Percentiles rank a stretch among this genome's conserved stretches.
Conservation (phyloP, 2,888 invertebrate species). For the Mimachlamys varia region DNA sequence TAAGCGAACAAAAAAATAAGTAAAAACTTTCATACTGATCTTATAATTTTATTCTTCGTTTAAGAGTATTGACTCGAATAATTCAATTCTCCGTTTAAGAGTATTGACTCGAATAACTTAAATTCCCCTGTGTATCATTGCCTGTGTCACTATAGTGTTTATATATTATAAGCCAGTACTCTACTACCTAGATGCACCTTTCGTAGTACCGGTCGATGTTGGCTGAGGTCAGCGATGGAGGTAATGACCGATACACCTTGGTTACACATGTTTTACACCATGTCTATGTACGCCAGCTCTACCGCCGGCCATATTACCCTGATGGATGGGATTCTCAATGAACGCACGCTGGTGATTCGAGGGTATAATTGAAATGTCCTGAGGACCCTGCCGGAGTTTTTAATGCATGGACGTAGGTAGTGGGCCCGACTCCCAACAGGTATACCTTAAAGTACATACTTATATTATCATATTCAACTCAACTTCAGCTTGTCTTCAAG, state of each 20-base stretch:
- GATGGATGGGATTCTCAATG: slow-evolving; percentile 10
- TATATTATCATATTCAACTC: neutral
- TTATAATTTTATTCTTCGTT: too few relatives aligned
- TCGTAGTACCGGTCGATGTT: neutral
- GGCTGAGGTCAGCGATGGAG: neutral
- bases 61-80: too few relatives aligned
- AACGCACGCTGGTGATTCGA: slow-evolving; percentile 2
- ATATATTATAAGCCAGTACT: neutral
- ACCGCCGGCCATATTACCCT: neutral
- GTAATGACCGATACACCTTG: neutral
- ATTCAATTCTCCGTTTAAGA: too few relatives aligned
- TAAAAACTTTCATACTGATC: too few relatives aligned
- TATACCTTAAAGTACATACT: neutral
- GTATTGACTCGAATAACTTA: too few relatives aligned
- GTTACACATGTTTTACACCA: neutral
- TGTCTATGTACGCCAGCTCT: neutral
- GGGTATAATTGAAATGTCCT: slow-evolving; percentile 18
- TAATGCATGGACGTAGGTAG: neutral
- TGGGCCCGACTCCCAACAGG: neutral
- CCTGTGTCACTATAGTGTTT: too few relatives aligned
- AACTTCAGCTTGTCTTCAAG: neutral
- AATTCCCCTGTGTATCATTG: too few relatives aligned
- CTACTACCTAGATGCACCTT: neutral
- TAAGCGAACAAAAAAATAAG: too few relatives aligned
- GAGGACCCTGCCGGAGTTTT: neutral